phyloP scores from a whole-genome alignment of 2,113 vertebrate genomes.

The Phyllopteryx taeniolatus region DNA sequence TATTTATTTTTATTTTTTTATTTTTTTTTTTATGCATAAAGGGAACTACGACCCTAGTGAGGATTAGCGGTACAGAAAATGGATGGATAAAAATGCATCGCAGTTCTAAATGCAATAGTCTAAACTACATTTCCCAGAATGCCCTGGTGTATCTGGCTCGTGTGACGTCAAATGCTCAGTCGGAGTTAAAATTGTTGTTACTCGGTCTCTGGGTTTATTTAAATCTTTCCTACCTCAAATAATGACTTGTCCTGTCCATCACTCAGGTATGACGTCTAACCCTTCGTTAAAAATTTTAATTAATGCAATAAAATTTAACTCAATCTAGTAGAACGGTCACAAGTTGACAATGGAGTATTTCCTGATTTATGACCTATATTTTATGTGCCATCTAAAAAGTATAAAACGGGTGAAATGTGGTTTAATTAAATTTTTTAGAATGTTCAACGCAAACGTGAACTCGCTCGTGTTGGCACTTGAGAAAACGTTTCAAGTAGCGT shows the following conservation, averaged over 20 bases:
- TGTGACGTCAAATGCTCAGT: not conserved
- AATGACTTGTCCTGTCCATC: slow-evolving; percentile 7
- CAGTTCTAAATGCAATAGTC: not conserved
- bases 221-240: not conserved
- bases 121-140: slow-evolving; percentile 65
- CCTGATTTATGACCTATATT: not conserved
- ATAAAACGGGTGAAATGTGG: not conserved
- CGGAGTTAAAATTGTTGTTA: not conserved
- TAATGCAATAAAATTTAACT: not conserved
- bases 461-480: not conserved
- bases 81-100: no score
- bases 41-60: no score
- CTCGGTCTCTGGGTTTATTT: not conserved
- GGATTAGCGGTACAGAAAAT: no score
- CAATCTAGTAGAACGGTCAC: not conserved
- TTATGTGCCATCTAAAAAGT: not conserved
- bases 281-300: not conserved
- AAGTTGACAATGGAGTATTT: not conserved
- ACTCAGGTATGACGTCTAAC: slow-evolving; percentile 2
- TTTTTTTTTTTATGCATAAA: no score
- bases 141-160: not conserved
- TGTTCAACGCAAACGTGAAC: not conserved
- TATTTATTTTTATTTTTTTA: no score
- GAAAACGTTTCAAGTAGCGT: not conserved
- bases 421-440: not conserved